phyloP scores from a whole-genome alignment of 2,797 vertebrate genomes.

The Gymnothorax reevesii region DNA sequence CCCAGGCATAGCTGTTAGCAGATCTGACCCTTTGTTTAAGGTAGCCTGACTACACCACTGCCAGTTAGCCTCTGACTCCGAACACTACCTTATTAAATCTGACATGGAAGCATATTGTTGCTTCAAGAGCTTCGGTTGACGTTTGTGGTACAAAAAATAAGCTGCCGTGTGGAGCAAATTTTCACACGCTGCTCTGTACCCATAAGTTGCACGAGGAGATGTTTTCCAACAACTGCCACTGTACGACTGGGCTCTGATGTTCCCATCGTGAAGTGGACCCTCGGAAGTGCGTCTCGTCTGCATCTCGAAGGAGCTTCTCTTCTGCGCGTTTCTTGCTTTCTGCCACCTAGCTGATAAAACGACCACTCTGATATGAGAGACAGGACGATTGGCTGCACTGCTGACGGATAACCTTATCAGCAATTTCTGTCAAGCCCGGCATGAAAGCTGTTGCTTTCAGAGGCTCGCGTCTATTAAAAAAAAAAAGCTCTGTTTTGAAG shows the following conservation, averaged over 20 bases:
- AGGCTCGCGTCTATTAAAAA: background rate
- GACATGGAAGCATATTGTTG: background rate
- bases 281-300: slow-evolving; percentile 26
- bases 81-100: background rate
- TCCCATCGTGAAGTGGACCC: slow-evolving; percentile 6
- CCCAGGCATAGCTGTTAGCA: background rate
- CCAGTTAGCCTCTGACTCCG: background rate
- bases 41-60: background rate
- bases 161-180: background rate
- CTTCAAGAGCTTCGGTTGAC: background rate
- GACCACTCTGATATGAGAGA: slow-evolving; percentile 39
- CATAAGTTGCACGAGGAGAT: background rate
- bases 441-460: slow-evolving; percentile 39
- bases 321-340: background rate
- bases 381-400: slow-evolving; percentile 40
- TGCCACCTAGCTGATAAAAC: slow-evolving; percentile 14
- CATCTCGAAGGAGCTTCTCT: slow-evolving; percentile 19
- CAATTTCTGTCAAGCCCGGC: slow-evolving; percentile 38
- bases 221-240: background rate
- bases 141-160: background rate
- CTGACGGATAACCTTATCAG: slow-evolving; percentile 48
- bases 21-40: background rate
- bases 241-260: background rate
- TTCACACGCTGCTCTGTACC: background rate
- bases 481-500: slow-evolving; percentile 41